These are phyloP conservation scores for Aspidiotus rigidus DNA, from an alignment of 2,888 invertebrate species.

Conservation along the genomic window DNA sequence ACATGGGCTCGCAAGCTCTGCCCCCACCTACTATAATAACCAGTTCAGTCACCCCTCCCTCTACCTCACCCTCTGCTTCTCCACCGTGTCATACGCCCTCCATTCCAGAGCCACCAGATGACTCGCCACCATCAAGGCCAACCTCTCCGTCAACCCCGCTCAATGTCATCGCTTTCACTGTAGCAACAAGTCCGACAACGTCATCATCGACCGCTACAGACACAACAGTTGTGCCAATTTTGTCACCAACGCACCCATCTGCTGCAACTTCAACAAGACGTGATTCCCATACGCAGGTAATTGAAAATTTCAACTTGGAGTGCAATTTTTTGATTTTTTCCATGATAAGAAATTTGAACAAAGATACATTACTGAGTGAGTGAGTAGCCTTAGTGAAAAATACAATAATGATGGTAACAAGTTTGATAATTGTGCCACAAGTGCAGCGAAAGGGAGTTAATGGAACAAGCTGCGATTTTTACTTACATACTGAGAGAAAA, in stretches of 20 bases:
- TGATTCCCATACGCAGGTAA: conserved; percentile 79
- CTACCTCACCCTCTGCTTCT: conserved; percentile 56
- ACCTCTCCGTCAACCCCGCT: conserved; percentile 33
- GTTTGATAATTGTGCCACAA: no score
- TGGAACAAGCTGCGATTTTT: no score
- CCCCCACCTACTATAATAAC: conserved; percentile 68
- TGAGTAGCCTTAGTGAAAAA: no score
- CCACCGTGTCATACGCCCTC: conserved; percentile 40
- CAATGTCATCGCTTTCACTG: conserved; percentile 41
- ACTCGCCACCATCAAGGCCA: conserved; percentile 34
- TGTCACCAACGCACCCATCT: conserved; percentile 30
- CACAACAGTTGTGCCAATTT: conserved; percentile 38
- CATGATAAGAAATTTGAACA: no score
- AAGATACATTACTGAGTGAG: no score
- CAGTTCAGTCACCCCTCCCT: conserved; percentile 74
- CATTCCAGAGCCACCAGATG: conserved; percentile 23
- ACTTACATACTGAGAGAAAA: no score
- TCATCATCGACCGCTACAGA: conserved; percentile 40
- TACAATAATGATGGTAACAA: no score
- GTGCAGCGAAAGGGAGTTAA: no score
- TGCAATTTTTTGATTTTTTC: not conserved
- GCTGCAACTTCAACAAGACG: conserved; percentile 47
- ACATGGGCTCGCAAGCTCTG: conserved; percentile 39
- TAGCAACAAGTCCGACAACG: conserved; percentile 37
- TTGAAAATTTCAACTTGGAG: not conserved